Percentiles rank a stretch among this genome's conserved stretches.
Conservation (phyloP, 2,797 vertebrate genomes). For the Podarcis lilfordi region DNA sequence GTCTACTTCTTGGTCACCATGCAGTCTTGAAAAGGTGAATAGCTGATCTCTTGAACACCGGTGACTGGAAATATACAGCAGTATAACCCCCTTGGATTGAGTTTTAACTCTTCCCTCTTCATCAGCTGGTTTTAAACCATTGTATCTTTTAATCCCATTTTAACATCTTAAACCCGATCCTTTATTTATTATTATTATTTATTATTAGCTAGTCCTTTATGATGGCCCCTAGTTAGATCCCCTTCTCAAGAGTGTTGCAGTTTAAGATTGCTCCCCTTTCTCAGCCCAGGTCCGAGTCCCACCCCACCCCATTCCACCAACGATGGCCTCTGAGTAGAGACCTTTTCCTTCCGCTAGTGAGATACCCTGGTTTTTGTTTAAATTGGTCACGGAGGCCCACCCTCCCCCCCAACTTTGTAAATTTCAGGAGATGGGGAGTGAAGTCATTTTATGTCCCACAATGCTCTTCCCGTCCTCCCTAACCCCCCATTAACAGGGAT, state of each 20-base stretch:
- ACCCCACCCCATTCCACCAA: conserved; percentile 55
- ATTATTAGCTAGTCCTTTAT: conserved; percentile 52
- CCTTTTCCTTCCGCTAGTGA: conserved; percentile 61
- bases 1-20: conserved; percentile 74
- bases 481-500: conserved; percentile 87
- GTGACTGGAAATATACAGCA: conserved; percentile 44
- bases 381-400: conserved; percentile 65
- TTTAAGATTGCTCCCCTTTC: conserved; percentile 44
- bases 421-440: conserved; percentile 58
- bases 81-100: conserved; percentile 40
- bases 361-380: conserved; percentile 59
- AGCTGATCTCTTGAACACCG: conserved; percentile 36
- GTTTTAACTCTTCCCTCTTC: conserved; percentile 41
- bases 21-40: conserved; percentile 70
- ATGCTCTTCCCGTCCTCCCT: conserved; percentile 78
- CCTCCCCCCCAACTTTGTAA: conserved; percentile 53
- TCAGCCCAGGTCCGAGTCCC: conserved; percentile 31
- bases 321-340: conserved; percentile 48
- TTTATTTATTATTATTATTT: conserved; percentile 9
- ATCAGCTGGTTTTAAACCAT: conserved; percentile 41
- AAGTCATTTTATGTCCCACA: conserved; percentile 54
- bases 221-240: conserved; percentile 50
- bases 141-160: conserved; percentile 36
- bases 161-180: conserved; percentile 43
- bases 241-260: conserved; percentile 49